A percentile compares a stretch with the other conserved stretches of the same genome.
Evolutionary conservation across 1,140 invertebrate genomes (phyloP).

Genomic region (Leptopilina boulardi): DNA sequence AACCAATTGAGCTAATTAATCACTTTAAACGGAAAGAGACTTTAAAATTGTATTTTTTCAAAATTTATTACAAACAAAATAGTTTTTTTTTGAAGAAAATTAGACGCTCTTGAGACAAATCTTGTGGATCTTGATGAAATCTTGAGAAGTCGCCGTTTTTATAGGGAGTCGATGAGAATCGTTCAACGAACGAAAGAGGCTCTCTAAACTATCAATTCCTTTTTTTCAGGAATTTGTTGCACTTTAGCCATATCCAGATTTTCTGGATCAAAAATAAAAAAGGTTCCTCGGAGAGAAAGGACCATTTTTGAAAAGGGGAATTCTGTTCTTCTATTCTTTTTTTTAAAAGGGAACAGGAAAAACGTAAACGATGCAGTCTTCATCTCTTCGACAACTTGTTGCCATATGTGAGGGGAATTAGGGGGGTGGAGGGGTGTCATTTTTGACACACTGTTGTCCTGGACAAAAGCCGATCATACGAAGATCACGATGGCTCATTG

Average conservation of each 20-base stretch:
- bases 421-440: too few species aligned
- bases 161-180: background rate
- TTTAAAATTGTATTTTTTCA: too few species aligned
- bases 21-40: too few species aligned
- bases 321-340: constrained; percentile 12
- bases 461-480: background rate
- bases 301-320: background rate
- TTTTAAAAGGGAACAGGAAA: constrained; percentile 12
- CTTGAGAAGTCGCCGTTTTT: background rate
- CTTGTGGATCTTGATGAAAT: background rate
- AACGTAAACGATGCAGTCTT: constrained; percentile 29
- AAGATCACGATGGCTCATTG: constrained; percentile 1
- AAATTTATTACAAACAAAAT: too few species aligned
- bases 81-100: too few species aligned
- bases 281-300: background rate
- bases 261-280: background rate
- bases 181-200: constrained; percentile 16
- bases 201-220: background rate
- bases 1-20: too few species aligned
- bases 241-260: background rate
- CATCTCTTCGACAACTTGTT: constrained; percentile 27
- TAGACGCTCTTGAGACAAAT: too few species aligned
- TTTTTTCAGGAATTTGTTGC: background rate
- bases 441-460: constrained; percentile 19
- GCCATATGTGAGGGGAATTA: background rate